Conservation (phyloP, 2,113 vertebrate genomes). For the Hippoglossus stenolepis region DNA sequence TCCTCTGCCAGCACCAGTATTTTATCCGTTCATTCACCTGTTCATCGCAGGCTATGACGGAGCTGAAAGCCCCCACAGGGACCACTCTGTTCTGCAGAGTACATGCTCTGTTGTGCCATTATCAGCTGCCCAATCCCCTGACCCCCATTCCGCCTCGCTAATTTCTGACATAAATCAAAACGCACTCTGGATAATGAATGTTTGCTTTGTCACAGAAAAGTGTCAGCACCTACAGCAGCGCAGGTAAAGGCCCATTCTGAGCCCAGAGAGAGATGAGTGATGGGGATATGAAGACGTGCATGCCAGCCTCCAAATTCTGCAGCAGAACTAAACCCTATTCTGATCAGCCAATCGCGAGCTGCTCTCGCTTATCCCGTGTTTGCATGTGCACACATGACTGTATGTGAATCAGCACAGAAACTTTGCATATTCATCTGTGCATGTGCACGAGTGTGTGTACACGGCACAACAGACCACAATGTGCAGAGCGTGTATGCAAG, state of each 20-base stretch:
- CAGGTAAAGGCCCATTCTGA: slow-evolving; percentile 43
- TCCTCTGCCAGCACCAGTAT: slow-evolving; percentile 24
- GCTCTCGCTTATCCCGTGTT: background rate
- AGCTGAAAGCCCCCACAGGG: slow-evolving; percentile 43
- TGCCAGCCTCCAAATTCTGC: slow-evolving; percentile 3
- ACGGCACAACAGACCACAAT: slow-evolving; percentile 44
- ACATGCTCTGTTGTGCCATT: slow-evolving; percentile 37
- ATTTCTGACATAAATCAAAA: slow-evolving; percentile 56
- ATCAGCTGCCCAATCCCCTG: slow-evolving; percentile 15
- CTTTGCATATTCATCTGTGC: slow-evolving; percentile 13
- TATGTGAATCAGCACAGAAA: background rate
- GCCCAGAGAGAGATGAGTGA: background rate
- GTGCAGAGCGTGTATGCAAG: slow-evolving; percentile 61
- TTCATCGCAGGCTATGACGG: slow-evolving; percentile 26
- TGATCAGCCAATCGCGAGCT: slow-evolving; percentile 5
- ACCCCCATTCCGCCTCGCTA: slow-evolving; percentile 23
- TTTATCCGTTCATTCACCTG: slow-evolving; percentile 37
- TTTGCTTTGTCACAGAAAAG: slow-evolving; percentile 20
- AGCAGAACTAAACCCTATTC: background rate
- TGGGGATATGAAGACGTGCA: background rate
- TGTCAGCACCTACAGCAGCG: background rate
- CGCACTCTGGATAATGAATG: slow-evolving; percentile 35
- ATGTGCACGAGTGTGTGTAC: slow-evolving; percentile 12
- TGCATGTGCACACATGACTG: background rate
- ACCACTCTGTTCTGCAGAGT: slow-evolving; percentile 32